Base-by-base conservation (phyloP, 1,140 invertebrate species). In the Papilio polyxenes region DNA sequence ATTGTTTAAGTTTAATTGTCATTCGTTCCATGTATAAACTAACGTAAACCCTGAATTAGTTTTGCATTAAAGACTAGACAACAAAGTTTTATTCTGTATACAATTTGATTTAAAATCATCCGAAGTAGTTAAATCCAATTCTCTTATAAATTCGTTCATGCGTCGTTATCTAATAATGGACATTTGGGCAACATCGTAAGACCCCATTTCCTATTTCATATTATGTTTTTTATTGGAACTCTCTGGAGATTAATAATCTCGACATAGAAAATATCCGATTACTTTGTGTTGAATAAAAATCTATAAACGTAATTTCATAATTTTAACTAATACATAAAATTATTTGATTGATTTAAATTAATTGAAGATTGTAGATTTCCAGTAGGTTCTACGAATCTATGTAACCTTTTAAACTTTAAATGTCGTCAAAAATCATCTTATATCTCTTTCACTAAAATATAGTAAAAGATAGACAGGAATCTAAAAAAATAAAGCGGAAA, bases 181-280 rank as follows among this genome's bases (percentile, higher is more conserved):
- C 23, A 65, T 65, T 65, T 65, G 23, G 11, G 23, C n/a, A n/a
- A n/a, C n/a, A n/a, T n/a, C n/a, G n/a, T n/a, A n/a, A n/a, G n/a
- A n/a, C n/a, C 62, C 23, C 62, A 65, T 65, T 65, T 65, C 62
- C 62, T 65, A 65, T 65, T 65, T 31, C 62, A n/a, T 59, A 31
- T 31, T 31, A 31, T 31, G 23, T 31, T 31, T 31, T 23, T 65
- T 65, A 23, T 65, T 31, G 53, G 17, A 56, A 17, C 15, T 56
- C 6, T 56, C 23, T 31, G 23, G 23, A 31, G 23, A 31, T 31
- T 31, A n/a, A 13, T 51, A 51, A 4, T 6, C 15, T 53, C 13
- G 15, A 59, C 17, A 5, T 59, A 59, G 17, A 20, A 59, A 59
- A 59, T 20, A 59, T 59, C 56, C 56, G 9, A 59, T 9, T 59